Base-by-base conservation (phyloP, 1,140 invertebrate genomes). In the Diachasma alloeum region DNA sequence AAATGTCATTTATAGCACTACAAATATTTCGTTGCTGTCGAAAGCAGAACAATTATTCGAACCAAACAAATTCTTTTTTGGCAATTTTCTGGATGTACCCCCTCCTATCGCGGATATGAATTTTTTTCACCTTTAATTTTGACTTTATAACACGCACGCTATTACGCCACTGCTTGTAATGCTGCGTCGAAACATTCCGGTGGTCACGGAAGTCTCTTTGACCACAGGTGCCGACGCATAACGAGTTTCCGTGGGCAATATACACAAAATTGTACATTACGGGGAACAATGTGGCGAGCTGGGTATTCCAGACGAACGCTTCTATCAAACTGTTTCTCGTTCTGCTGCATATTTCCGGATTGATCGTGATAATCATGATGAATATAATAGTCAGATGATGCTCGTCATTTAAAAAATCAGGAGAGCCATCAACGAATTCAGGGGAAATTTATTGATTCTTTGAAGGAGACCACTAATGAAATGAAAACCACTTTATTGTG, bases 121-220 rank as follows among this genome's bases (percentile, higher is more conserved):
- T 66, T 26, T 31, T 26, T 56, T 11, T 42, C 13, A 11, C 48
- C 13, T 56, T 56, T 19, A 19, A 56, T 19, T 56, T 56, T 3
- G 4, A 56, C 48, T 56, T 19, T 15, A 31, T 66, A 42, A 66
- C 59, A 66, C 59, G 59, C 66, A 68, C 66, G 17, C 39, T 39
- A 68, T 68, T 63, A 67, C 70, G 53, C 66, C 56, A 77, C 72
- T 76, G 19, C 36, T 13, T 19, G 6, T 69, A 72, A 22, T 24
- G 68, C 71, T 76, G 53, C 75, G 69, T 76, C 70, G 31, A 72
- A 72, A 53, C 75, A 77, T 77, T 77, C 75, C 59, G 75, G 31
- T 31, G 56, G 63, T 74, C 37, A 74, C 59, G 72, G 72, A 74
- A 74, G 72, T 74, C 72, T 46, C 72, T 46, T 74, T 74, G 44